These are phyloP conservation scores for Tinamus guttatus DNA, from an alignment of 2,113 vertebrate species.

Conservation along the genomic window DNA sequence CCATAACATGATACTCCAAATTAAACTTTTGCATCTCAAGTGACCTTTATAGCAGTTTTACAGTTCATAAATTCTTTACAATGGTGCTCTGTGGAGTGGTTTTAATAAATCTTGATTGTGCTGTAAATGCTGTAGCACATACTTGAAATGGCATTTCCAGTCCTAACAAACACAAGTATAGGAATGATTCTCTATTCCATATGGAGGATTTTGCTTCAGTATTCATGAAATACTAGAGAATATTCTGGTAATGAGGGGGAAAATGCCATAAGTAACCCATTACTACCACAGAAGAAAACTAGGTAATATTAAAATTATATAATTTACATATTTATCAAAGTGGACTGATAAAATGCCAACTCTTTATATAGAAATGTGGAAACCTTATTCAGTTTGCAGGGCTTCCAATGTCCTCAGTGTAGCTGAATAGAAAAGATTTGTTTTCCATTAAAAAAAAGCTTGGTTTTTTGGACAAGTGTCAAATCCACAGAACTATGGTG, in stretches of 20 bases:
- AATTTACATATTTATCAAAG: neutral
- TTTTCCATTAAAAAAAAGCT: neutral
- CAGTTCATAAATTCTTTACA: constrained; percentile 81
- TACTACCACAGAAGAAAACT: neutral
- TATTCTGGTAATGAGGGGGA: neutral
- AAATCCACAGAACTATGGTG: neutral
- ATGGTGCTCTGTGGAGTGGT: constrained; percentile 69
- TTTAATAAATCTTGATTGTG: constrained; percentile 81
- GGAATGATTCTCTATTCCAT: constrained; percentile 8
- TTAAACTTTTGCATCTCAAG: constrained; percentile 82
- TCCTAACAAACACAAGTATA: constrained; percentile 51
- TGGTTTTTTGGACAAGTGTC: neutral
- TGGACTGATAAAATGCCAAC: neutral
- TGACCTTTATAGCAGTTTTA: constrained; percentile 79
- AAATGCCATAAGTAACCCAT: neutral
- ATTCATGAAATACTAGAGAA: constrained; percentile 34
- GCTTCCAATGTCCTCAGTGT: neutral
- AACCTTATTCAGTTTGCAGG: neutral
- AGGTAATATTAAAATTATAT: neutral
- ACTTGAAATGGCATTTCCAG: constrained; percentile 67
- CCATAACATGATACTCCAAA: constrained; percentile 78
- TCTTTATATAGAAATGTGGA: neutral
- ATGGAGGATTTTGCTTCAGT: neutral
- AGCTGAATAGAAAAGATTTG: neutral
- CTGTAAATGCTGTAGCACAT: constrained; percentile 66